Base-by-base conservation (phyloP, 2,888 invertebrate genomes). In the Tromatobia lineatoria region DNA sequence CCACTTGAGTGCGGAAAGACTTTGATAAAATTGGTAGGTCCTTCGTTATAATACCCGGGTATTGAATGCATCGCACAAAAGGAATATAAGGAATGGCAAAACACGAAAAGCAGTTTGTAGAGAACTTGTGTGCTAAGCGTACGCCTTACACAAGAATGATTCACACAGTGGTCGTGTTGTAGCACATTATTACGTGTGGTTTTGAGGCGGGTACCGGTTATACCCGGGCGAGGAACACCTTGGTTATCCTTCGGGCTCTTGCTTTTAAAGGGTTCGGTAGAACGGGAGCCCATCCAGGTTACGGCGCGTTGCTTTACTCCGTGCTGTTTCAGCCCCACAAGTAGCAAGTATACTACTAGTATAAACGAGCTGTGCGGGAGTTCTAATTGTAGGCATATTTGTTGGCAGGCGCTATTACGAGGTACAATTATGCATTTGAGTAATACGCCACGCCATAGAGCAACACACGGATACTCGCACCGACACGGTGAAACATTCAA, bases 331-430 rank as follows among this genome's bases (percentile, higher is more conserved):
- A 11, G 11, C 29, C 78, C 57, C 69, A 45, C 52, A 54, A 66
- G 74, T 45, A 45, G 20, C 61, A 18, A 57, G 23, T 74, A 74
- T 61, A 82, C 34, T 50, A 29, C 70, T 45, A 57, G 52, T 78
- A 84, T 66, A 78, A 81, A 78, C 76, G 84, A 83, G 86, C 80
- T 71, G 83, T 70, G 75, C 79, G 81, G 80, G 83, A 83, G 77
- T 77, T 85, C 87, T 90, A 90, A 90, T 90, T 89, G 90, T 87
- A 89, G 89, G 86, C 85, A 87, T 90, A 89, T 90, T 91, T 89
- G 90, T 90, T 89, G 88, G 86, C 87, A 86, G 87, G 83, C 80
- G 82, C 87, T 84, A 87, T 88, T 88, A 88, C 86, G 82, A 85
- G 86, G 86, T 86, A 87, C 88, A 90, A 90, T 90, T 90, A 89